A percentile compares a stretch with the other conserved stretches of the same genome.
Evolutionary conservation across 2,888 invertebrate species (phyloP).

Genomic region (Melieria omissa): DNA sequence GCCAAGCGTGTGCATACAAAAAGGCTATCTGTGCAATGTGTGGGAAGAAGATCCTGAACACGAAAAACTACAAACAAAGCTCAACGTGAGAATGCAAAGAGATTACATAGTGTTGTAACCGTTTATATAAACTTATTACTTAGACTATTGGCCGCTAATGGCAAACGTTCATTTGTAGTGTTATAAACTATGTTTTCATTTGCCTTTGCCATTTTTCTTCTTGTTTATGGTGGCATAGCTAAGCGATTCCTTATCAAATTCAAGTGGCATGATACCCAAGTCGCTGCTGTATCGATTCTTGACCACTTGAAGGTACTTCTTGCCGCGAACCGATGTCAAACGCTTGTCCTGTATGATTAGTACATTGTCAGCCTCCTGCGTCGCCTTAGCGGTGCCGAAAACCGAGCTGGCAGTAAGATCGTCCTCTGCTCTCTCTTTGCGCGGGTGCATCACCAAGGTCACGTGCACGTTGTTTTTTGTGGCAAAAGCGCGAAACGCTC

Average conservation of each 20-base stretch:
- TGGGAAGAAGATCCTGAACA: conserved; percentile 93
- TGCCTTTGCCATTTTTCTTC: conserved; percentile 38
- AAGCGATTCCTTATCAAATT: conserved; percentile 83
- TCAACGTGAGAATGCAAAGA: conserved; percentile 72
- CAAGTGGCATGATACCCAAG: conserved; percentile 87
- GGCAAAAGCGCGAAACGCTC: conserved; percentile 90
- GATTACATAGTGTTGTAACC: conserved; percentile 8
- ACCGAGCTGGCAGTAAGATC: conserved; percentile 90
- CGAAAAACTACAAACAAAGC: conserved; percentile 93
- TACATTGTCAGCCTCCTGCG: conserved; percentile 97
- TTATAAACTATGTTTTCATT: neutral
- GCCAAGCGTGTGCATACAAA: conserved; percentile 97
- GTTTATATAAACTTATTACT: conserved; percentile 19
- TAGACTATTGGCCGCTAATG: no score
- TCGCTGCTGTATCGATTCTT: conserved; percentile 97
- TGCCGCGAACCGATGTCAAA: conserved; percentile 78
- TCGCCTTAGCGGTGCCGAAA: conserved; percentile 96
- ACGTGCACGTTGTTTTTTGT: conserved; percentile 94
- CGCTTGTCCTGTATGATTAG: conserved; percentile 92
- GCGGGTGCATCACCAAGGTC: conserved; percentile 95
- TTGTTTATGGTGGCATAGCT: conserved; percentile 79
- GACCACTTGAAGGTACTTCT: conserved; percentile 90
- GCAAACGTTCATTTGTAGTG: no score
- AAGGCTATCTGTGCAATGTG: conserved; percentile 99
- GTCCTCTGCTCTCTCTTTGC: conserved; percentile 90